These are phyloP conservation scores for Psittacula derbiana DNA, from an alignment of 2,797 vertebrate genomes.

Conservation along the genomic window DNA sequence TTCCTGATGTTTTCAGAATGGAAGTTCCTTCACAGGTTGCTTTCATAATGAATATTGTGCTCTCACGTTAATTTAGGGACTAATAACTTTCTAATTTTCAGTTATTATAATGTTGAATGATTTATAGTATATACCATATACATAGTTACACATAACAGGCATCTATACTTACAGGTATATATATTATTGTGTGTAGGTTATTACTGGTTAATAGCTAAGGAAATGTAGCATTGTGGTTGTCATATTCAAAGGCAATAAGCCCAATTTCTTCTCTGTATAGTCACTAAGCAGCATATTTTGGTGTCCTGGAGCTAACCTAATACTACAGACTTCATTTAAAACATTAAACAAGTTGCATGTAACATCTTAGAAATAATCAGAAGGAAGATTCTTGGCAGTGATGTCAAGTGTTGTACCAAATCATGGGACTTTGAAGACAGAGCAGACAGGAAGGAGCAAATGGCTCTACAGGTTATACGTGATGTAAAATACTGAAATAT, in stretches of 20 bases:
- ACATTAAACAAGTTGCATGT: not conserved
- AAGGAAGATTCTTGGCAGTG: not conserved
- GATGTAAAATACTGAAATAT: not conserved
- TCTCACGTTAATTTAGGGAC: not conserved
- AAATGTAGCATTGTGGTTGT: not conserved
- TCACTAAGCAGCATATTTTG: not conserved
- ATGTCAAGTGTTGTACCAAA: rapidly evolving
- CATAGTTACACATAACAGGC: not conserved
- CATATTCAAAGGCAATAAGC: not conserved
- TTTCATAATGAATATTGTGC: not conserved
- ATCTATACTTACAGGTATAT: too few species aligned
- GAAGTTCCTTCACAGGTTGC: not conserved
- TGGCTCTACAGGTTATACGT: rapidly evolving
- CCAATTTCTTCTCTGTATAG: too few species aligned
- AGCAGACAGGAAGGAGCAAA: not conserved
- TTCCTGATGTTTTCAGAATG: not conserved
- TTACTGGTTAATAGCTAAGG: not conserved
- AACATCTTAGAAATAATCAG: not conserved
- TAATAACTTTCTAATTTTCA: not conserved
- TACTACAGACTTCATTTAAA: not conserved
- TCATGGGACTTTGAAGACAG: rapidly evolving
- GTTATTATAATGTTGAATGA: not conserved
- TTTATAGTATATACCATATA: not conserved
- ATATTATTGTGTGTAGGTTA: not conserved
- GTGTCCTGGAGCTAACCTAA: not conserved